Base-by-base conservation (phyloP, 2,113 vertebrate species). In the Thymallus thymallus region DNA sequence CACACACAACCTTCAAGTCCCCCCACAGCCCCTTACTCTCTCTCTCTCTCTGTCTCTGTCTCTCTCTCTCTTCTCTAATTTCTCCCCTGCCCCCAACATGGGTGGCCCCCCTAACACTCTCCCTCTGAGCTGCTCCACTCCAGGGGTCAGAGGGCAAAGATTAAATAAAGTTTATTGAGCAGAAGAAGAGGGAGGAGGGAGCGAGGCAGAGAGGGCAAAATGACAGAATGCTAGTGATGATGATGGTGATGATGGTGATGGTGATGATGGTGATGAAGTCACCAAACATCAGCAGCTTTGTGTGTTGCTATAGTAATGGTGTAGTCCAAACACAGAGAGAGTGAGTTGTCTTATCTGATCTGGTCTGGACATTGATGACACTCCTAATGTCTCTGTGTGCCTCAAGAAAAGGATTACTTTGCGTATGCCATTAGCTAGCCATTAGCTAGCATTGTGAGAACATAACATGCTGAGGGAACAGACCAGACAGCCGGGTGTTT, bases 31-130 rank as follows among this genome's bases (percentile, higher is more conserved):
- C 0, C 9, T 41, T 7, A 41, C 35, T 35, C 35, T 41, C 32
- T 35, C 32, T 35, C 32, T 35, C 35, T 35, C 32, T 9, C 35
- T 35, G 20, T 20, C 20, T 22, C 6, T 48, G 12, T 48, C 46
- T 48, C 46, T 13, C 14, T 51, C 16, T 51, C 75, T 83, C 82
- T 86, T 84, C 48, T 51, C 86, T 90, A 93, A 83, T 80, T 83
- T 18, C 81, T 73, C 71, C 73, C 84, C 79, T 69, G 71, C 75
- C 82, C 68, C 79, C 76, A 58, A 73, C 41, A 51, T 4, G 14
- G 35, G 35, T 41, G 35, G 35, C 35, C 9, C 35, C 35, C 35
- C 35, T 41, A 41, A 41, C 35, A 16, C 16, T 29, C 29, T n/a
- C 51, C 51, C 46, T 20, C 55, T 30, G 5, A 6, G 4, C 3